Evolutionary conservation across 2,888 invertebrate species (phyloP), one percentile per base, ranked within the genome.

Genomic region (Hypomecis atomaria): DNA sequence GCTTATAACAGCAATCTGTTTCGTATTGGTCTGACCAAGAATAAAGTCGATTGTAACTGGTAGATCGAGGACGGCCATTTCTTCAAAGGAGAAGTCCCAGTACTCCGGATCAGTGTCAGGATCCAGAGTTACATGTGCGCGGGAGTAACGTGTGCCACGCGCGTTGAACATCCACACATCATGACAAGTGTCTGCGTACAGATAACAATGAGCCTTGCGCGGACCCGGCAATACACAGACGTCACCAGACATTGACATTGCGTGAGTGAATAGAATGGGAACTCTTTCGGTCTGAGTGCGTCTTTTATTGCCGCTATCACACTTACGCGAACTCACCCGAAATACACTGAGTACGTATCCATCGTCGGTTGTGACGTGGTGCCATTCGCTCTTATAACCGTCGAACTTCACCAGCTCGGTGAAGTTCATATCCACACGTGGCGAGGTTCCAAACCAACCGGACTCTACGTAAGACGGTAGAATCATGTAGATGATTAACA

Each of bases 31-130:
- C 5, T 60, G 10, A 0, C 69, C 33, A 11, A 84, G 62, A 3
- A 82, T 68, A 50, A 78, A 81, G 61, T 84, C 81, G 11, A 83
- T 79, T 11, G 54, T 57, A 8, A 74, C 77, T 3, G 82, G 81
- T 7, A 78, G 53, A 61, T 84, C 84, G 5, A 65, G 65, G 4
- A 71, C 33, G 0, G 78, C 78, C 71, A 80, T 73, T 56, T 83
- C 79, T 4, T 81, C 78, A 5, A 78, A 54, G 7, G 68, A 59
- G 49, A 76, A 83, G 53, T 81, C 49, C 81, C 83, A 83, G 59
- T 70, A 83, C 0, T 62, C 34, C 0, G 69, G 0, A 50, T 73
- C 72, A 8, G 34, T 67, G 45, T 74, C 71, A 3, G 77, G 71
- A 49, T 77, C 45, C 6, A 72, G 49, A 0, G 49, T 49, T 34